phyloP scores from a whole-genome alignment of 2,113 vertebrate species.

The Falcunculus frontatus region DNA sequence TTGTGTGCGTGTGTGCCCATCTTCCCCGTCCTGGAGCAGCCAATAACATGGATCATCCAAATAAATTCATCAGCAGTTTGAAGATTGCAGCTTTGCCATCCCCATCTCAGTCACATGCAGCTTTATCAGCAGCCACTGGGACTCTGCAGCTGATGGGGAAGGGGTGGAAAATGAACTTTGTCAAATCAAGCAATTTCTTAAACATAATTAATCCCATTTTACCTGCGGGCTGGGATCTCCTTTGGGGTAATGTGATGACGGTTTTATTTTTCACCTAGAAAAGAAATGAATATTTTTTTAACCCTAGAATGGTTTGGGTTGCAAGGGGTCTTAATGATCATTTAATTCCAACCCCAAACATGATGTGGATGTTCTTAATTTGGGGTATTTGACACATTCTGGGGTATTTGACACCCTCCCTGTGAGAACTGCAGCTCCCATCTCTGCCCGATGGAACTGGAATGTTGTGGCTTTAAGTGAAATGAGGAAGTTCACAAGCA shows the following conservation, averaged over 20 bases:
- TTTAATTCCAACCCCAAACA: background rate
- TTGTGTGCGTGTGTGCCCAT: background rate
- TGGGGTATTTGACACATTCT: background rate
- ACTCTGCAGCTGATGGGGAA: background rate
- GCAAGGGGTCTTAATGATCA: background rate
- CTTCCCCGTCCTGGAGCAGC: background rate
- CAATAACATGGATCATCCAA: fast-evolving
- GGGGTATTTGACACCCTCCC: background rate
- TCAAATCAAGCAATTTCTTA: background rate
- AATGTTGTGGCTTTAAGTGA: background rate
- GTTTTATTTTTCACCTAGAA: background rate
- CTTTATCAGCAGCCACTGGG: background rate
- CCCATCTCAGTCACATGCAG: background rate
- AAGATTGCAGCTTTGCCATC: background rate
- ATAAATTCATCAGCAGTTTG: too few species aligned
- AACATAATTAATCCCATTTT: background rate
- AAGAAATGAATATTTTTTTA: background rate
- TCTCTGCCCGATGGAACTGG: background rate
- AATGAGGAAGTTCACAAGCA: background rate
- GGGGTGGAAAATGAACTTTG: background rate
- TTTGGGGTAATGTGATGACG: background rate
- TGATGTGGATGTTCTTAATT: background rate
- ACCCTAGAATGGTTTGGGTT: background rate
- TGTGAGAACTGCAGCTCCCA: background rate
- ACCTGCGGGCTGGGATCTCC: background rate